phyloP scores from a whole-genome alignment of 2,888 invertebrate species.

The Dryadula phaetusa region DNA sequence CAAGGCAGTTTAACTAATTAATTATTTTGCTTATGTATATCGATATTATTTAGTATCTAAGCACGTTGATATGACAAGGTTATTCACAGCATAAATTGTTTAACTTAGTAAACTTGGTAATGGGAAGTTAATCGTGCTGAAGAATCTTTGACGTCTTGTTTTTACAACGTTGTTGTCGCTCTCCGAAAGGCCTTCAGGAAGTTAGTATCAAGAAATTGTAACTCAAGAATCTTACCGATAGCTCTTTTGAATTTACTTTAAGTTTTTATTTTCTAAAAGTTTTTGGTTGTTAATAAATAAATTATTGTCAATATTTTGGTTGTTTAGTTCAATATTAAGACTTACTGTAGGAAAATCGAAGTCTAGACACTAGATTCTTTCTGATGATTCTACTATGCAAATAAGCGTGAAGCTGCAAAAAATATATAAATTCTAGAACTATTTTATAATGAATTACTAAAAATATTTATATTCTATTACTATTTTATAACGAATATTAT shows the following conservation, averaged over 20 bases:
- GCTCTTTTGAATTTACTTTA: conserved; percentile 5
- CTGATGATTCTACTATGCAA: no score
- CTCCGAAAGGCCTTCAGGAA: conserved; percentile 2
- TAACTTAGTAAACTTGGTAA: conserved; percentile 17
- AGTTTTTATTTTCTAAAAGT: background rate
- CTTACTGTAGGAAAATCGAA: no score
- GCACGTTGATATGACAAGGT: background rate
- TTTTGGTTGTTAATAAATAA: background rate
- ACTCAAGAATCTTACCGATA: background rate
- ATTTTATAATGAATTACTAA: no score
- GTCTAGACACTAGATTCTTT: no score
- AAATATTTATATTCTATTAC: no score
- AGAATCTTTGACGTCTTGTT: conserved; percentile 26
- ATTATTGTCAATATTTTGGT: background rate
- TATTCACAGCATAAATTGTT: conserved; percentile 10
- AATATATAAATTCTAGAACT: no score
- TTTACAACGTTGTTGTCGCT: conserved; percentile 25
- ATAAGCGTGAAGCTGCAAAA: no score
- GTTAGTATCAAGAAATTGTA: conserved; percentile 6
- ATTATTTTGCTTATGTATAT: conserved; percentile 7
- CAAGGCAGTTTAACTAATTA: no score
- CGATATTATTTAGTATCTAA: background rate
- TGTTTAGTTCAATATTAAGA: background rate
- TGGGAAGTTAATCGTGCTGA: conserved; percentile 28
- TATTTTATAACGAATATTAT: no score